Evolutionary conservation across 2,797 vertebrate species (phyloP).

Genomic region (Tarsius wallacei): DNA sequence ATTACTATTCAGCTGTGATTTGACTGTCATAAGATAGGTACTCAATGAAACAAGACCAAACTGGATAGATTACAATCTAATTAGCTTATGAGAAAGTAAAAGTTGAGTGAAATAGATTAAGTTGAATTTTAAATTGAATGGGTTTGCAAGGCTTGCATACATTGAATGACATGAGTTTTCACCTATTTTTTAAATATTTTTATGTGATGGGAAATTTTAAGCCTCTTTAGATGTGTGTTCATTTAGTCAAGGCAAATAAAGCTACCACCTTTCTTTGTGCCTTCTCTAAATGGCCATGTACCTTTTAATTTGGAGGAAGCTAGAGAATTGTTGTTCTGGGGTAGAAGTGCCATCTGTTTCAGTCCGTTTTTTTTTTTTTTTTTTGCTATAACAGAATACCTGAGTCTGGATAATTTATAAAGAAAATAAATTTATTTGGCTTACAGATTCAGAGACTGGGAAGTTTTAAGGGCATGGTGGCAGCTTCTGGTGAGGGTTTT

Average conservation of each 20-base stretch:
- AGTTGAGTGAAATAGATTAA: neutral
- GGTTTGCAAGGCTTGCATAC: neutral
- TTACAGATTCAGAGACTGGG: neutral
- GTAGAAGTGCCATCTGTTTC: neutral
- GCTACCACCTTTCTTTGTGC: neutral
- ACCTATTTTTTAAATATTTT: neutral
- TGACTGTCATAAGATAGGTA: neutral
- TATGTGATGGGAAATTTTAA: neutral
- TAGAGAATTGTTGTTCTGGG: neutral
- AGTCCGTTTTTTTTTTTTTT: neutral
- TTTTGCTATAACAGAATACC: neutral
- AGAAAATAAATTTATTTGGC: neutral
- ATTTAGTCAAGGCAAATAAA: neutral
- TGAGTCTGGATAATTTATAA: neutral
- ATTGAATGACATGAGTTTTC: neutral
- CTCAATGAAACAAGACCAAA: slow-evolving; percentile 55
- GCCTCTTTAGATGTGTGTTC: neutral
- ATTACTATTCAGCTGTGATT: slow-evolving; percentile 5
- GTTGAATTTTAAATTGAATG: slow-evolving; percentile 41
- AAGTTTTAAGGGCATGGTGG: neutral
- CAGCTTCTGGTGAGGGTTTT: no score
- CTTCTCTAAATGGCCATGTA: neutral
- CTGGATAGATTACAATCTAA: neutral
- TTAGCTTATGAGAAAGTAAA: slow-evolving; percentile 20
- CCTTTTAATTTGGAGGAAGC: neutral